Conservation (phyloP, 2,888 invertebrate genomes). For the Cheiracanthium punctorium region DNA sequence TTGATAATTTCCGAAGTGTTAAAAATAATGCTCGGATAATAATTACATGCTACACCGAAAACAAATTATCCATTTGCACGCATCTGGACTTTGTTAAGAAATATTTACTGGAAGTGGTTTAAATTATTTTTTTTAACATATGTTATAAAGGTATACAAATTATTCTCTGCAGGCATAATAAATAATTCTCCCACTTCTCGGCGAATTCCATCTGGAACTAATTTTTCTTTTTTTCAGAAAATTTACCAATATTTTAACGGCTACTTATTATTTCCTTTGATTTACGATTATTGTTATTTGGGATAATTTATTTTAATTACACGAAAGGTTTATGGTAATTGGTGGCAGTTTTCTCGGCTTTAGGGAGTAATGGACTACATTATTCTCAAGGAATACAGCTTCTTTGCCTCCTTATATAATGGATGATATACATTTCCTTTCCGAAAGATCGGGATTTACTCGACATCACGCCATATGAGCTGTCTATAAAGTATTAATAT, state of each 20-base stretch:
- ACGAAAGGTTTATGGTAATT: neutral
- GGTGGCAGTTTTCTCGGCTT: neutral
- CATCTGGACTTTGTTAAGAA: too few relatives aligned
- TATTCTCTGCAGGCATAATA: too few relatives aligned
- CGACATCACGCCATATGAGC: too few relatives aligned
- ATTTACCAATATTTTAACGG: neutral
- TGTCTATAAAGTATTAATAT: too few relatives aligned
- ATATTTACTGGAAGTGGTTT: too few relatives aligned
- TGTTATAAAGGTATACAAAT: too few relatives aligned
- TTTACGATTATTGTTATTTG: neutral
- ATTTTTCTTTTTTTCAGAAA: neutral
- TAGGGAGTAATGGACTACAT: neutral
- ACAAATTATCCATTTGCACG: too few relatives aligned
- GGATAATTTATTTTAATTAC: neutral
- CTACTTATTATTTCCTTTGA: neutral
- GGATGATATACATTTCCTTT: neutral
- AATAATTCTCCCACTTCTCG: neutral
- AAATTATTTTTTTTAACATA: too few relatives aligned
- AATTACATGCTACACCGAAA: too few relatives aligned
- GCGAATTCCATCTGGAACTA: neutral
- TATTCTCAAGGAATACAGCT: neutral
- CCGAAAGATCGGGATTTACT: neutral
- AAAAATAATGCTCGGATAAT: too few relatives aligned
- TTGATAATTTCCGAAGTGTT: too few relatives aligned
- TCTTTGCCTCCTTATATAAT: neutral